Conservation (phyloP, 2,888 invertebrate species). For the Hemithea aestivaria region DNA sequence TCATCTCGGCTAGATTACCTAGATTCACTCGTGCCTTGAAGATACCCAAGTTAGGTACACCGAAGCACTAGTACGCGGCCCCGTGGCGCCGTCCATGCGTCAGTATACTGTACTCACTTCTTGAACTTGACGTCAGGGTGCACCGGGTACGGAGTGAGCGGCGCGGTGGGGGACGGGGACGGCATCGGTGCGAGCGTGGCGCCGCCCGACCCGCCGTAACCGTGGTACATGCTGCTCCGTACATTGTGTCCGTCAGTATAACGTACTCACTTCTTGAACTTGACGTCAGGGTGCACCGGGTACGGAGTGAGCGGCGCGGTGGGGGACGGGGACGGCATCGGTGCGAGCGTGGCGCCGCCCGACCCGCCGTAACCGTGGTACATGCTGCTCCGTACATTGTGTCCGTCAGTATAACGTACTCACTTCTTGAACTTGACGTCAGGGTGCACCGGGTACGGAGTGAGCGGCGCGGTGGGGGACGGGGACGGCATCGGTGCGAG, state of each 20-base stretch:
- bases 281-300: conserved; percentile 96
- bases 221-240: too few species aligned
- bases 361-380: conserved; percentile 76
- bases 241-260: too few species aligned
- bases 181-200: conserved; percentile 68
- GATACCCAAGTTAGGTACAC: too few species aligned
- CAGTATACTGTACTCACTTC: too few species aligned
- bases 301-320: conserved; percentile 76
- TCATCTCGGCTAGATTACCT: too few species aligned
- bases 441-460: conserved; percentile 90
- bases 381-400: conserved; percentile 78
- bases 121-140: conserved; percentile 97
- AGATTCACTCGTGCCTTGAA: too few species aligned
- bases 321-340: conserved; percentile 69
- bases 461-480: conserved; percentile 66
- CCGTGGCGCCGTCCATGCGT: too few species aligned
- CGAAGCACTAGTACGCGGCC: too few species aligned
- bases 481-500: conserved; percentile 69
- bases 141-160: conserved; percentile 84
- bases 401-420: too few species aligned
- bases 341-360: conserved; percentile 57
- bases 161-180: conserved; percentile 64
- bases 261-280: conserved; percentile 84
- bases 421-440: conserved; percentile 92
- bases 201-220: conserved; percentile 48